phyloP scores from a whole-genome alignment of 92 coral and sea anemone species.

The Epizoanthus stellaris region DNA sequence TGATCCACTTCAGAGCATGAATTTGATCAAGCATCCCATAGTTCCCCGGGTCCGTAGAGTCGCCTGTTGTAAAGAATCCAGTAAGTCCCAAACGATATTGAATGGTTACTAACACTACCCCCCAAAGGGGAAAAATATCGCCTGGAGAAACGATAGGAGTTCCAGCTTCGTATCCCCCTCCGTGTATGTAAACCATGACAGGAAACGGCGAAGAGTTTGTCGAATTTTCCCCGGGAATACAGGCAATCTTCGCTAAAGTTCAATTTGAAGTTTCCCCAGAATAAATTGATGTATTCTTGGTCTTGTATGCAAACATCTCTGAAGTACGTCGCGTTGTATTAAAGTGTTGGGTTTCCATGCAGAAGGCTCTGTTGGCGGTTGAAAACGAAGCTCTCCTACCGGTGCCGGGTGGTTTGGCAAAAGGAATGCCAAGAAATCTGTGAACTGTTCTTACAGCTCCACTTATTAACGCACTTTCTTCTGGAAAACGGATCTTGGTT shows the following conservation, averaged over 20 bases:
- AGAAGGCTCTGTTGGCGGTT: constrained; percentile 59
- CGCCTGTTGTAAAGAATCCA: constrained; percentile 85
- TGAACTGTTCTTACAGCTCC: constrained; percentile 60
- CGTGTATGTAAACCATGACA: constrained; percentile 90
- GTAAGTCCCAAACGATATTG: constrained; percentile 87
- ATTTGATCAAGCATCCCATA: constrained; percentile 91
- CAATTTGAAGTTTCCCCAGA: constrained; percentile 59
- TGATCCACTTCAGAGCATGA: constrained; percentile 82
- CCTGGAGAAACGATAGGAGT: constrained; percentile 85
- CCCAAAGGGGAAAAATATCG: constrained; percentile 84
- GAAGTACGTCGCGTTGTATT: constrained; percentile 77
- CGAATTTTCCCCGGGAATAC: constrained; percentile 49
- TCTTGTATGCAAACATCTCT: constrained; percentile 77
- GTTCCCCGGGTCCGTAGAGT: constrained; percentile 77
- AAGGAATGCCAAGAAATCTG: constrained; percentile 86
- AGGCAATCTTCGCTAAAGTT: constrained; percentile 60
- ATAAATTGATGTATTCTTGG: constrained; percentile 59
- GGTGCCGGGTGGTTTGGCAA: constrained; percentile 84
- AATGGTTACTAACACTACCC: constrained; percentile 83
- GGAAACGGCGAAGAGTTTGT: constrained; percentile 44
- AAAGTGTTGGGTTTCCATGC: constrained; percentile 66
- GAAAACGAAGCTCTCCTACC: constrained; percentile 68
- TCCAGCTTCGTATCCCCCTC: constrained; percentile 91
- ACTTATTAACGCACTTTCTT: constrained; percentile 1
- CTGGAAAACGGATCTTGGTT: neutral